These are phyloP conservation scores for Gerris lacustris DNA, from an alignment of 2,888 invertebrate species.

Conservation along the genomic window DNA sequence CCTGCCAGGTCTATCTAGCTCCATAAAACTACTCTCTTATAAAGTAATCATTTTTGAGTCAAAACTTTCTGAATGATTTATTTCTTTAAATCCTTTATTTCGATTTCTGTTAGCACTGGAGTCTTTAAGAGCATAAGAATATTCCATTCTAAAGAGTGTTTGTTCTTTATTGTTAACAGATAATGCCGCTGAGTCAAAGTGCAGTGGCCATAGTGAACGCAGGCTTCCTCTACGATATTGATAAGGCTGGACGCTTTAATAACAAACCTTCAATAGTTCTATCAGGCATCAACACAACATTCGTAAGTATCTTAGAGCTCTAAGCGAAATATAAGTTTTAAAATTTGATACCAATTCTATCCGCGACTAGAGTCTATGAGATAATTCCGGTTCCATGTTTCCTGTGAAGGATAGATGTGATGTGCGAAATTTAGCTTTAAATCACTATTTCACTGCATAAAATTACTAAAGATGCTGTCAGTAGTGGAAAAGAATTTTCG, in stretches of 20 bases:
- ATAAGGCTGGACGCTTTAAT: slow-evolving; percentile 37
- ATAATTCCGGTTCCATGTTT: too few species aligned
- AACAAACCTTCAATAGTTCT: slow-evolving; percentile 42
- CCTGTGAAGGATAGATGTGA: too few species aligned
- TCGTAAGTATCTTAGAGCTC: slow-evolving; percentile 33
- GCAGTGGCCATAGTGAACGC: slow-evolving; percentile 66
- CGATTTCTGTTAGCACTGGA: neutral
- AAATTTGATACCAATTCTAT: too few species aligned
- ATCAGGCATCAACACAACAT: slow-evolving; percentile 40
- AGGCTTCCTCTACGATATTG: slow-evolving; percentile 52
- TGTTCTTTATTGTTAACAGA: slow-evolving; percentile 40
- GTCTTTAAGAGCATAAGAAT: too few species aligned
- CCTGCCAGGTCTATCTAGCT: neutral
- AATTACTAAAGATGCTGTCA: too few species aligned
- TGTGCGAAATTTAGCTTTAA: too few species aligned
- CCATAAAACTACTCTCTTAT: neutral
- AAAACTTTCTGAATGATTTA: neutral
- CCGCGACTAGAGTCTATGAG: too few species aligned
- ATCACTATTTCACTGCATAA: too few species aligned
- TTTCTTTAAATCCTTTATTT: neutral
- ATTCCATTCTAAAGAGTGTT: neutral
- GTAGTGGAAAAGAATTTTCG: too few species aligned
- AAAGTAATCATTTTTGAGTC: neutral
- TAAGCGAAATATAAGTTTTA: neutral
- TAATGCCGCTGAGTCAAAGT: slow-evolving; percentile 62